Evolutionary conservation across 2,888 invertebrate genomes (phyloP), one percentile per base, ranked within the genome.

Genomic region (Sarcophaga rosellei): DNA sequence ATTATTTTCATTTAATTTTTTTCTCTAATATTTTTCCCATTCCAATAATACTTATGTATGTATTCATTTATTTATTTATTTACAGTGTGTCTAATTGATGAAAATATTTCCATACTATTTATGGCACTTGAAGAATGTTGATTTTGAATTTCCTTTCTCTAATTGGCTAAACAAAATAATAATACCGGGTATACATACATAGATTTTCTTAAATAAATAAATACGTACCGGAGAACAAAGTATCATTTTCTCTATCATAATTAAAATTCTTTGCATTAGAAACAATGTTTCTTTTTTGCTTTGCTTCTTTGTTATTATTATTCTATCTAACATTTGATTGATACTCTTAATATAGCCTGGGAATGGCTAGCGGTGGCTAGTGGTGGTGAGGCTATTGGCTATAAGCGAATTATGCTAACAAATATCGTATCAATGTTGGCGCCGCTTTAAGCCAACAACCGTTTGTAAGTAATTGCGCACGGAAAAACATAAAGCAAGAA

Each of bases 191-290:
- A 35, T 53, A 53, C 53, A 53, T 53, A 53, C 53, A 53, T 53
- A 53, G 17, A 53, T 53, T 53, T 15, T 15, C 12, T 53, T 53
- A 53, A 53, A 53, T 53, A 53, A 53, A 53, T 53, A 3, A 53
- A 53, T 15, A 65, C 17, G 45, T 20, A 44, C 11, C 8, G 11
- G 17, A 44, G 35, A 65, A 79, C 65, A 79, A 77, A 77, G 66
- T 81, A 86, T 86, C 77, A 74, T 81, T 84, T 77, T 81, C 86
- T 84, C 86, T 84, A 81, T 86, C 86, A 86, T 86, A 86, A 86
- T 86, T 86, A 86, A 65, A 86, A 86, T 86, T 81, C 86, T 86
- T 81, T 68, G 45, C 84, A 81, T 84, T 53, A 1, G 15, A 53
- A 12, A 15, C 70, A 11, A 6, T 59, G 65, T 12, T 53, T 75